phyloP scores from a whole-genome alignment of 2,113 vertebrate species.

The Triplophysa siluroides region DNA sequence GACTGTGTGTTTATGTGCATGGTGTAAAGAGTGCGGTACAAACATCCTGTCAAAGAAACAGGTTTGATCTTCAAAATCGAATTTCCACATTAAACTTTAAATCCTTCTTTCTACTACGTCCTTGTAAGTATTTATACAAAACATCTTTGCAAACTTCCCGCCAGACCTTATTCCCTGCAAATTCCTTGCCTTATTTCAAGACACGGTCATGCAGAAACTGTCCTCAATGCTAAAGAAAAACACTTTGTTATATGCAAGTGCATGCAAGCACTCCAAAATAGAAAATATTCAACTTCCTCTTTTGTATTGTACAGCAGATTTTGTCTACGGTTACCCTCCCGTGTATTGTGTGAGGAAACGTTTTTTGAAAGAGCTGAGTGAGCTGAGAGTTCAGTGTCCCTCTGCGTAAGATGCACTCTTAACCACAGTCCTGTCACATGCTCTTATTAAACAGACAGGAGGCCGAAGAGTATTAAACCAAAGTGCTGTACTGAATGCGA shows the following conservation, averaged over 20 bases:
- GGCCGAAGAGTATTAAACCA: neutral
- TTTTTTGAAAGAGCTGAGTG: neutral
- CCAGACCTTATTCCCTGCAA: no score
- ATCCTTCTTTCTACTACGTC: no score
- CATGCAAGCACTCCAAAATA: neutral
- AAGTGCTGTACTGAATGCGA: neutral
- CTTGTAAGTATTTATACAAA: no score
- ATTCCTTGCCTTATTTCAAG: neutral
- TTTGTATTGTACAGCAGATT: neutral
- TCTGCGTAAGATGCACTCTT: neutral
- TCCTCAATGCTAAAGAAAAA: neutral
- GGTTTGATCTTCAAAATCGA: neutral
- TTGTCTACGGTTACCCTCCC: neutral
- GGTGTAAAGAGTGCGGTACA: neutral
- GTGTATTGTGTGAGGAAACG: neutral
- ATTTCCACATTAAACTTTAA: neutral
- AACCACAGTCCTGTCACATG: neutral
- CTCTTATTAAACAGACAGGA: neutral
- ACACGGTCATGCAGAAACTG: neutral
- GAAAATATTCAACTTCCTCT: neutral
- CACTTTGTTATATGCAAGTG: neutral
- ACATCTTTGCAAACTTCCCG: no score
- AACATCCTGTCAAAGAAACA: constrained; percentile 33
- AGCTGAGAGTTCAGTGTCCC: neutral
- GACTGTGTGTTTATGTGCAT: neutral